Evolutionary conservation across 2,113 vertebrate genomes (phyloP).

Genomic region (Elachura formosa): DNA sequence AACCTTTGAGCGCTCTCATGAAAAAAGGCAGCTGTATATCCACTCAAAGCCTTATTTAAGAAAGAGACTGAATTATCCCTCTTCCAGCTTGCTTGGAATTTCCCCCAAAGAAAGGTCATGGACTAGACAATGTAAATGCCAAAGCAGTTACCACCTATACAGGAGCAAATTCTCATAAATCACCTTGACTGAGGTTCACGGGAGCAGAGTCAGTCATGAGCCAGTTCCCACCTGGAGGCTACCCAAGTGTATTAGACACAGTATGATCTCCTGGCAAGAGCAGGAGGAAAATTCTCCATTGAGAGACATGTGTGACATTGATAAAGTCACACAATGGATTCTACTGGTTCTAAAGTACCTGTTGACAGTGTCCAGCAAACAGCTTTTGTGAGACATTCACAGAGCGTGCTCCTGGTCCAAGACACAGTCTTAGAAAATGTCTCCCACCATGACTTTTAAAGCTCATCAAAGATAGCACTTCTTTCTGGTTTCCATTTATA

Average conservation of each 20-base stretch:
- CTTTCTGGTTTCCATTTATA: not conserved
- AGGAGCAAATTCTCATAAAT: not conserved
- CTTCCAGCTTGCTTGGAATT: not conserved
- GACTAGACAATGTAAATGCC: not conserved
- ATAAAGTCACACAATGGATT: constrained; percentile 4
- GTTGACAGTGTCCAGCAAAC: not conserved
- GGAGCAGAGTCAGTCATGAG: not conserved
- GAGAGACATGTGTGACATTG: too few relatives aligned
- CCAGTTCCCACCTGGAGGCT: constrained; percentile 2
- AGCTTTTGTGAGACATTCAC: not conserved
- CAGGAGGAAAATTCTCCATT: constrained; percentile 1
- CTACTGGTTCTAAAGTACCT: not conserved
- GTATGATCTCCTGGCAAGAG: not conserved
- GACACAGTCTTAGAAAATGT: not conserved
- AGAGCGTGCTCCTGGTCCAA: not conserved
- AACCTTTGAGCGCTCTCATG: not conserved
- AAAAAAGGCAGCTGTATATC: not conserved
- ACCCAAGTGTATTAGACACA: not conserved
- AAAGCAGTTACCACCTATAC: not conserved
- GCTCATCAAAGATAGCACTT: not conserved
- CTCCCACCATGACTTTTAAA: not conserved
- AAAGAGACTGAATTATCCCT: not conserved
- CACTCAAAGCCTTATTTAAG: not conserved
- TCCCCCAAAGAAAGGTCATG: not conserved
- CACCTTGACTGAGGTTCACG: not conserved